Base-by-base conservation (phyloP, 2,888 invertebrate genomes). In the Vesta saturnalis region DNA sequence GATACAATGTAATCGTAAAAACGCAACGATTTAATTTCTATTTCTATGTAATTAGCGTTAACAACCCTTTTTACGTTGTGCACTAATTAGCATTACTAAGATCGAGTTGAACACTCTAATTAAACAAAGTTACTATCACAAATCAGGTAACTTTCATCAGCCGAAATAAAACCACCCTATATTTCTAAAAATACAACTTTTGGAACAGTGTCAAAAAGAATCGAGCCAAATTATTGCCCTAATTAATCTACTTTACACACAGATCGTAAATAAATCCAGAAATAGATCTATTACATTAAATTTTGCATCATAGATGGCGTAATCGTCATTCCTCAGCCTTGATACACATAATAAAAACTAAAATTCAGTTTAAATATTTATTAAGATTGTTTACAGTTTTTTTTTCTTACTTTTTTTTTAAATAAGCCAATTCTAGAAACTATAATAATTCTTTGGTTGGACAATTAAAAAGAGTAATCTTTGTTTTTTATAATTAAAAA, bases 381-480 rank as follows among this genome's bases (percentile, higher is more conserved):
- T 73, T 73, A 64, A 60, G 67, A 74, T 74, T 66, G 67, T 39
- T 72, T 73, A 73, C 72, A 72, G 74, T 77, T 78, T 58, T 39
- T 39, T 39, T 39, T 39, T n/a, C 39, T 23, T 23, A 23, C 23
- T 23, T 23, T 23, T 39, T 39, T 39, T 60, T 78, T 75, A 73
- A 74, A 77, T 79, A 80, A 79, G 79, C 80, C 79, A 81, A 78
- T 76, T 68, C 79, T 79, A 80, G 79, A 69, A 80, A 80, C 80
- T 81, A 80, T 80, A 77, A 78, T 77, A 77, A 77, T 80, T 81
- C 81, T 81, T 82, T 81, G 81, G 81, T 81, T 80, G 71, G 67
- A 76, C 62, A 61, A 62, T 66, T 73, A 39, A 73, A 72, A 75
- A 77, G 52, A 19, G 52, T 2, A 39, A 39, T 52, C 19, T n/a